phyloP scores from a whole-genome alignment of 2,797 vertebrate genomes.

The Cetoscarus ocellatus region DNA sequence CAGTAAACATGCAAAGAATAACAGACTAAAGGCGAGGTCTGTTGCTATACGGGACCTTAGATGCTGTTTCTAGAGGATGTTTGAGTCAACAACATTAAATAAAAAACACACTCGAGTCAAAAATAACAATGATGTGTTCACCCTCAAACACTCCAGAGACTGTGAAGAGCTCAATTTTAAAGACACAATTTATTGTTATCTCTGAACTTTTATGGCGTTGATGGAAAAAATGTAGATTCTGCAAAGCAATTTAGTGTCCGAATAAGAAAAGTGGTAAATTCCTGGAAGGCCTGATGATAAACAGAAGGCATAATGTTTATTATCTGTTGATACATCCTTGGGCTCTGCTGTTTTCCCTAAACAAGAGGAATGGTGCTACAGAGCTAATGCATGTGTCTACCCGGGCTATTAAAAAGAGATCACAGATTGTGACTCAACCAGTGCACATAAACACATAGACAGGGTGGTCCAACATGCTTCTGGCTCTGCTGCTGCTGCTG shows the following conservation, averaged over 20 bases:
- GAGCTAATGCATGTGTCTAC: conserved; percentile 70
- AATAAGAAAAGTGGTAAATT: conserved; percentile 53
- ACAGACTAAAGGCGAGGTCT: not conserved
- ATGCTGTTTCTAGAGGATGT: not conserved
- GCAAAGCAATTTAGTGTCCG: conserved; percentile 30
- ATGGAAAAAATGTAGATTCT: conserved; percentile 43
- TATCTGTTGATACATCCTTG: conserved; percentile 65
- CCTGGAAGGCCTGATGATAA: conserved; percentile 61
- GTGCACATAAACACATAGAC: conserved; percentile 78
- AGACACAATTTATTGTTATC: conserved; percentile 8
- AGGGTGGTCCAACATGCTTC: conserved; percentile 79
- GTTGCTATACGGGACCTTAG: not conserved
- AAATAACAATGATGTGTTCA: conserved; percentile 1
- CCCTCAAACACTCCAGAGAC: not conserved
- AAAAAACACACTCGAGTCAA: conserved; percentile 15
- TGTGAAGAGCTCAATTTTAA: not conserved
- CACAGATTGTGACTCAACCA: conserved; percentile 80
- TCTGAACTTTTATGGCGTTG: conserved; percentile 8
- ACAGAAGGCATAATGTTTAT: conserved; percentile 72
- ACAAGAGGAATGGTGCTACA: conserved; percentile 67
- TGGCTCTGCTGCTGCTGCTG: conserved; percentile 48
- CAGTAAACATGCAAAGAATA: no score
- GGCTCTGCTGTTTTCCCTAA: conserved; percentile 59
- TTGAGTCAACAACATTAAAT: not conserved
- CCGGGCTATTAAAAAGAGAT: conserved; percentile 78